A percentile compares a stretch with the other conserved stretches of the same genome.
Conservation (phyloP, 2,888 invertebrate species). For the Drosophila quinaria region DNA sequence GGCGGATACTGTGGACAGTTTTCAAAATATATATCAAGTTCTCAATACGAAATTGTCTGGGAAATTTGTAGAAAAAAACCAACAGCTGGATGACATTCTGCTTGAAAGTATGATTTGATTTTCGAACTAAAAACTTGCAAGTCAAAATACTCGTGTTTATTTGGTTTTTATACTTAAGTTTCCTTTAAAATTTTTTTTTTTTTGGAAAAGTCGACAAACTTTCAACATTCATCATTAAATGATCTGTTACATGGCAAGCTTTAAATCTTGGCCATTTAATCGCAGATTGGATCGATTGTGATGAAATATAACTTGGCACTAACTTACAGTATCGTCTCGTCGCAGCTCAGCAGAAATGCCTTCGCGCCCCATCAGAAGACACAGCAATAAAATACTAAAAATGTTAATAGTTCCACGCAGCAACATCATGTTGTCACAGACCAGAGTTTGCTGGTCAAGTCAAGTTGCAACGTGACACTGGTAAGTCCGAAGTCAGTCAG, state of each 20-base stretch:
- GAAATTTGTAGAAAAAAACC: no score
- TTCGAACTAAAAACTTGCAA: no score
- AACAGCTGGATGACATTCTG: no score
- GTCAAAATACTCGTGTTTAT: no score
- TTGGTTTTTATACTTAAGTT: no score
- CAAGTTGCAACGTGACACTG: constrained; percentile 61
- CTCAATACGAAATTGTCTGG: not conserved
- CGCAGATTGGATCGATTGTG: constrained; percentile 3
- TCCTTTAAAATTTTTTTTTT: no score
- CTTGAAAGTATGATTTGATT: no score
- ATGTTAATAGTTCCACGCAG: constrained; percentile 66
- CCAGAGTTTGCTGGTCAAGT: constrained; percentile 37
- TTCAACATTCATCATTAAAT: no score
- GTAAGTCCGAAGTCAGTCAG: constrained; percentile 17
- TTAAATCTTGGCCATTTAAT: not conserved
- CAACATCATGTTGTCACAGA: constrained; percentile 50
- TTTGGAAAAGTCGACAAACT: no score
- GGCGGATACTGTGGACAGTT: constrained; percentile 73
- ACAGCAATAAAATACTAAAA: constrained; percentile 49
- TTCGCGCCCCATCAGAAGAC: constrained; percentile 42
- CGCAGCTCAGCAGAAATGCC: constrained; percentile 59
- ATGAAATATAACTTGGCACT: constrained; percentile 14
- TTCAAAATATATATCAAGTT: not conserved
- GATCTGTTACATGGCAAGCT: not conserved
- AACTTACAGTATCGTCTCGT: constrained; percentile 78